phyloP scores from a whole-genome alignment of 1,140 invertebrate species.

The Zaprionus ghesquierei region DNA sequence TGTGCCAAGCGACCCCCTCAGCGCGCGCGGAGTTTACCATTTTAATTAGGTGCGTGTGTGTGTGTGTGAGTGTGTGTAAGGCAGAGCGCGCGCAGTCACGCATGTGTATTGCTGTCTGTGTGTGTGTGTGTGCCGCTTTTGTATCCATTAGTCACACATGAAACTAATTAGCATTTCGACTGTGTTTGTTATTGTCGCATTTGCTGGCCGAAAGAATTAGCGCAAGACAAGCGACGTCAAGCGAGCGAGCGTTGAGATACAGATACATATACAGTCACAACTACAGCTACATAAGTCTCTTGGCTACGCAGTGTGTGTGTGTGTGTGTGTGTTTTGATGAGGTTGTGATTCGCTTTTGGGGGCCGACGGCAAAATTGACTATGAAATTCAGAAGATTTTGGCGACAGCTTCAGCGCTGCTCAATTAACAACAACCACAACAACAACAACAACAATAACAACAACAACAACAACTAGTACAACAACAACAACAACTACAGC shows the following conservation, averaged over 20 bases:
- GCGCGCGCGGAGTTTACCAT: slow-evolving; percentile 42
- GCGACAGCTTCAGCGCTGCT: slow-evolving; percentile 50
- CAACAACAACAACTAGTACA: slow-evolving; percentile 7
- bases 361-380: slow-evolving; percentile 69
- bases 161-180: slow-evolving; percentile 81
- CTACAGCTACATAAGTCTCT: neutral
- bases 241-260: slow-evolving; percentile 46
- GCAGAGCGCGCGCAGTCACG: too few species aligned
- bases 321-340: slow-evolving; percentile 67
- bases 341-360: slow-evolving; percentile 46
- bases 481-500: slow-evolving; percentile 15
- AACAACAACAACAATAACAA: slow-evolving; percentile 7
- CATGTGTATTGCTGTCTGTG: slow-evolving; percentile 12
- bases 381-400: slow-evolving; percentile 64
- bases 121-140: slow-evolving; percentile 65
- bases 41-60: slow-evolving; percentile 77
- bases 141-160: slow-evolving; percentile 81
- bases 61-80: slow-evolving; percentile 13
- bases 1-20: slow-evolving; percentile 53
- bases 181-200: slow-evolving; percentile 81
- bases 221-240: slow-evolving; percentile 51
- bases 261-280: slow-evolving; percentile 13
- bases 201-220: slow-evolving; percentile 79
- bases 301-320: too few species aligned
- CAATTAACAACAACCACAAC: slow-evolving; percentile 47